These are phyloP conservation scores for Limnephilus lunatus DNA, from an alignment of 2,888 invertebrate species.

Conservation along the genomic window DNA sequence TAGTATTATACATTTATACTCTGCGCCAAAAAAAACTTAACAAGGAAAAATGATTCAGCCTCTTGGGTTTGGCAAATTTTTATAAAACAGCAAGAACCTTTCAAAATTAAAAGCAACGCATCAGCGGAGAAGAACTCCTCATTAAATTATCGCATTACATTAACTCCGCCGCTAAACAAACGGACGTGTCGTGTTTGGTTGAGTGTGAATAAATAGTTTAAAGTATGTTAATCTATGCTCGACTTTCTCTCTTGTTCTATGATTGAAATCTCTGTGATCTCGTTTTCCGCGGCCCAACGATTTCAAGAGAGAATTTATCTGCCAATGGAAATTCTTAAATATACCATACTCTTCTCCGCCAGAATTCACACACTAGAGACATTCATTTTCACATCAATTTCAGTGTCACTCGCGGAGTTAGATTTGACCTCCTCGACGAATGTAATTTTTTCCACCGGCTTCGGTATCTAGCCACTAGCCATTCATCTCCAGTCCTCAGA, in stretches of 20 bases:
- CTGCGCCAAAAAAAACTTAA: too few relatives aligned
- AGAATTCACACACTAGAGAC: neutral
- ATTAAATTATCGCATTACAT: neutral
- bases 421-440: too few relatives aligned
- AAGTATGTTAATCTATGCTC: slow-evolving; percentile 13
- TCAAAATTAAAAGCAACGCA: neutral
- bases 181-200: neutral
- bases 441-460: too few relatives aligned
- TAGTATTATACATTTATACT: too few relatives aligned
- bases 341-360: neutral
- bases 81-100: too few relatives aligned
- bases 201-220: neutral
- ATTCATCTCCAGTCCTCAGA: too few relatives aligned
- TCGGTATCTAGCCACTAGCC: too few relatives aligned
- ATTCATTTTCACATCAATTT: neutral
- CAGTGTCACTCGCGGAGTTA: too few relatives aligned
- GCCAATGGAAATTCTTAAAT: neutral
- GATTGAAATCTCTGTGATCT: slow-evolving; percentile 26
- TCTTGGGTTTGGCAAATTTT: too few relatives aligned
- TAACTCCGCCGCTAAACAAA: neutral
- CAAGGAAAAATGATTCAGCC: too few relatives aligned
- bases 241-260: slow-evolving; percentile 15
- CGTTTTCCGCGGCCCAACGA: slow-evolving; percentile 4
- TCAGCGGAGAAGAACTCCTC: neutral
- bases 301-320: slow-evolving; percentile 17